These are phyloP conservation scores for Channa striata DNA, from an alignment of 2,797 vertebrate genomes.

Conservation along the genomic window DNA sequence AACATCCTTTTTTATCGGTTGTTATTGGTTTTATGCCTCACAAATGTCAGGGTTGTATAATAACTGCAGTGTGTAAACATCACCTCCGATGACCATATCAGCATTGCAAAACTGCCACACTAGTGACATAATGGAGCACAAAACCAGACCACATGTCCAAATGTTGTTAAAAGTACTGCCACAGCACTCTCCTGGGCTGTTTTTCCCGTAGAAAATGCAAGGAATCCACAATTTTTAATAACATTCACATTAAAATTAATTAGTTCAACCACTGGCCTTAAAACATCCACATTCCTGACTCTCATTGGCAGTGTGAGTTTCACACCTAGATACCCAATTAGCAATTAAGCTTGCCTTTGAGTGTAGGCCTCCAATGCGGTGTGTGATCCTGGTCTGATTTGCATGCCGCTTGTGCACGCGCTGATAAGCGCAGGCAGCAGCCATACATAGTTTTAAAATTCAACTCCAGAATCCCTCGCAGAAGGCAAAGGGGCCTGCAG, in stretches of 20 bases:
- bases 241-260: conserved; percentile 85
- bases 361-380: conserved; percentile 82
- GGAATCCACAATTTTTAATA: conserved; percentile 81
- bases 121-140: conserved; percentile 47
- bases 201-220: conserved; percentile 63
- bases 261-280: conserved; percentile 84
- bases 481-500: conserved; percentile 81
- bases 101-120: conserved; percentile 35
- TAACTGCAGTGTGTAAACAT: conserved; percentile 15
- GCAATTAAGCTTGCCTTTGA: conserved; percentile 88
- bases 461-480: conserved; percentile 84
- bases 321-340: conserved; percentile 87
- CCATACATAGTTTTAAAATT: conserved; percentile 86
- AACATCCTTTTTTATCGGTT: conserved; percentile 3
- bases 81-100: conserved; percentile 41
- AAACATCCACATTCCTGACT: conserved; percentile 80
- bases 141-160: conserved; percentile 61
- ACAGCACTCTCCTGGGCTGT: conserved; percentile 60
- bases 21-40: not conserved
- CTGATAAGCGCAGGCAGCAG: conserved; percentile 86
- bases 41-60: conserved; percentile 11
- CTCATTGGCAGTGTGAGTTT: conserved; percentile 82
- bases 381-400: conserved; percentile 85
- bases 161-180: conserved; percentile 65
- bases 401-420: conserved; percentile 85